Evolutionary conservation across 2,888 invertebrate genomes (phyloP), one percentile per base, ranked within the genome.

Genomic region (Dorcus parallelipipedus): DNA sequence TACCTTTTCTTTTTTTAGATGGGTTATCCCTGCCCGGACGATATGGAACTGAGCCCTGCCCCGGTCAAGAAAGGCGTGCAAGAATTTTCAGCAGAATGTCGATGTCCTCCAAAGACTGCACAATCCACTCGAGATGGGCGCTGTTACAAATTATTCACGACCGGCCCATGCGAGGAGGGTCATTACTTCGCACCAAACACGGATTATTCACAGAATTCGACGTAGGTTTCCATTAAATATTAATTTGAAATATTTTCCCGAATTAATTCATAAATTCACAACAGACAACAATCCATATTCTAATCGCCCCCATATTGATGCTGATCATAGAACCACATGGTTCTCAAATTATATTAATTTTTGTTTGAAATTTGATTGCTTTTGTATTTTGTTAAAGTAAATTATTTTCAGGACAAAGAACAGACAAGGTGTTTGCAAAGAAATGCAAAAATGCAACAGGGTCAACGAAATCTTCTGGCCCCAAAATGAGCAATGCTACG

Each of bases 11-110:
- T 58, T 54, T 57, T 67, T 58, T 67, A 84, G 83, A 77, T 84
- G 33, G 92, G 92, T 9, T 83, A 87, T 66, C 93, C 93, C 0
- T 93, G 93, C 71, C 90, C 91, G 0, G 89, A 90, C 0, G 91
- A 90, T 8, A 92, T 92, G 85, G 93, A 93, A 77, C 77, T 93
- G 33, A 87, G 88, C 63, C 91, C 91, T 0, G 83, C 79, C 1
- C 66, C 72, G 3, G 70, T 63, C n/a, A 71, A 66, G 58, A 67
- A 70, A 9, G 76, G 60, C 69, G 81, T 81, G 75, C 83, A 75
- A 69, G 83, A 79, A 56, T 85, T 86, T 2, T 81, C 85, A 0
- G 91, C 92, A 0, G 90, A 91, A 73, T 93, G 93, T 77, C 85
- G 88, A 65, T 93, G 93, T 71, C 92, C 93, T 0, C 92, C 92